Evolutionary conservation across 2,797 vertebrate genomes (phyloP).

Genomic region (Echiichthys vipera): DNA sequence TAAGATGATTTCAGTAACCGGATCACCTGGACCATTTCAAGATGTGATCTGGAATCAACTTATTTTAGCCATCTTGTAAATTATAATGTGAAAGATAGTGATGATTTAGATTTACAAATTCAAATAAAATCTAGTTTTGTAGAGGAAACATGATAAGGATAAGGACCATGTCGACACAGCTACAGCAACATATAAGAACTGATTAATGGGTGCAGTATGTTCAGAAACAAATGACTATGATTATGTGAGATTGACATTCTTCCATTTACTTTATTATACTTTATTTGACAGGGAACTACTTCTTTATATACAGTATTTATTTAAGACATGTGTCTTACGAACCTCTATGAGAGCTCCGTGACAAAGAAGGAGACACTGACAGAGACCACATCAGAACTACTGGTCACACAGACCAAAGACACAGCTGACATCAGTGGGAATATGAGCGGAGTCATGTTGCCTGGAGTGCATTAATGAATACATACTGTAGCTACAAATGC

Average conservation of each 20-base stretch:
- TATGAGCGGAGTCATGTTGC: conserved; percentile 52
- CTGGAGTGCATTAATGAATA: conserved; percentile 59
- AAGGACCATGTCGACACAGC: background rate
- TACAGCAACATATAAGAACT: background rate
- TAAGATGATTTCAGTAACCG: conserved; percentile 14
- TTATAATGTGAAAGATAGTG: conserved; percentile 5
- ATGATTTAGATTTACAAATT: background rate
- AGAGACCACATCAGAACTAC: conserved; percentile 19
- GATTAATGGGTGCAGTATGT: background rate
- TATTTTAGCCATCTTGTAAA: background rate
- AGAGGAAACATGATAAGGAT: background rate
- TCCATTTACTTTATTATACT: background rate
- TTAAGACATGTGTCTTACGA: background rate
- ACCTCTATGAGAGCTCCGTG: conserved; percentile 4
- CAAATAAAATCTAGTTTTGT: conserved; percentile 19
- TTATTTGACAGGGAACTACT: background rate
- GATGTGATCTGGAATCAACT: conserved; percentile 17
- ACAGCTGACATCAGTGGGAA: conserved; percentile 69
- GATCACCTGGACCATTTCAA: conserved; percentile 17
- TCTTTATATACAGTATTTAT: background rate
- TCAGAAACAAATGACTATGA: background rate
- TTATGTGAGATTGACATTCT: background rate
- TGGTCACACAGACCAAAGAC: conserved; percentile 34
- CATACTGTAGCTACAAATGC: conserved; percentile 62
- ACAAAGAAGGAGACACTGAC: conserved; percentile 1